These are phyloP conservation scores for Sturnira hondurensis DNA, from an alignment of 2,113 vertebrate genomes.

Conservation along the genomic window DNA sequence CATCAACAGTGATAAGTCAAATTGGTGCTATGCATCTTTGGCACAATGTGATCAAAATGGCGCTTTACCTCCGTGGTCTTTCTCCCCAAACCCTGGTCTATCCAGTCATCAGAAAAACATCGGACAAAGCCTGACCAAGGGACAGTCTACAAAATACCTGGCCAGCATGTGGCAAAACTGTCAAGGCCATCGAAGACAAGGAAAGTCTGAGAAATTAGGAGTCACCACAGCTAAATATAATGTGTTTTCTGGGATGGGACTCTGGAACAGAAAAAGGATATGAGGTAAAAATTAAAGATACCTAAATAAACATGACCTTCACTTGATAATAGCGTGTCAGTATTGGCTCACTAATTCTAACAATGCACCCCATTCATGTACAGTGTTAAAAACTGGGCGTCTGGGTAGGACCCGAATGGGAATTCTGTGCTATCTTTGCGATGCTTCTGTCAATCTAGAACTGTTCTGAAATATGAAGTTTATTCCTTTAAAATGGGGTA, in stretches of 20 bases:
- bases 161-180: background rate
- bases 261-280: background rate
- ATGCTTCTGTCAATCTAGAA: background rate
- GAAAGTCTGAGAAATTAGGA: background rate
- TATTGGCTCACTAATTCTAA: background rate
- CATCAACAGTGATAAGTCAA: background rate
- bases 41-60: background rate
- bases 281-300: background rate
- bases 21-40: background rate
- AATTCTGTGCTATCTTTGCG: background rate
- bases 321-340: background rate
- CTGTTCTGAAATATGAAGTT: background rate
- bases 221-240: background rate
- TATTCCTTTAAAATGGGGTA: background rate
- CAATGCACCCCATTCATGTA: background rate
- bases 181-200: background rate
- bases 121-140: background rate
- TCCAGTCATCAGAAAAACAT: background rate
- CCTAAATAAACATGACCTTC: background rate
- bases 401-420: background rate
- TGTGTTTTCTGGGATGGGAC: background rate
- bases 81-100: background rate
- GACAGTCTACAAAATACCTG: background rate
- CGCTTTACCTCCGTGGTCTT: background rate
- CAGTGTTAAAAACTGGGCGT: background rate